Evolutionary conservation across 2,113 vertebrate genomes (phyloP).

Genomic region (Hemicordylus capensis): DNA sequence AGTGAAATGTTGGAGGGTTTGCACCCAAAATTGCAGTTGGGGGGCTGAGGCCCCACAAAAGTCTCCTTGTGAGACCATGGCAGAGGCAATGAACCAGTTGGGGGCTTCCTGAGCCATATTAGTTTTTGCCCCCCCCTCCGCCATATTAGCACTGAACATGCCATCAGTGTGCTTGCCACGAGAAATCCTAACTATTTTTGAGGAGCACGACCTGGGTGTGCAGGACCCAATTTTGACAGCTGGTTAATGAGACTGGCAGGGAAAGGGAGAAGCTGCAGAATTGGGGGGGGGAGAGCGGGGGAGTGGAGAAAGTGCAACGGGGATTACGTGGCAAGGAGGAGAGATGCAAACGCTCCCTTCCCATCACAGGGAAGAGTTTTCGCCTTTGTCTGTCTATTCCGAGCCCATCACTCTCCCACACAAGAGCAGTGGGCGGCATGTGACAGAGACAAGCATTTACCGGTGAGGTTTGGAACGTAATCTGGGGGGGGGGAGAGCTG

Average conservation of each 20-base stretch:
- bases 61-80: too few relatives aligned
- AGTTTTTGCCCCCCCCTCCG: too few relatives aligned
- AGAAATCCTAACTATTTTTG: too few relatives aligned
- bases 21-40: too few relatives aligned
- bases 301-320: not conserved
- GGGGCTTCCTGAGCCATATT: too few relatives aligned
- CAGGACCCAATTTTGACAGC: not conserved
- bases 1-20: too few relatives aligned
- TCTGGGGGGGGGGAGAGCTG: not conserved
- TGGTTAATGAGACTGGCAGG: not conserved
- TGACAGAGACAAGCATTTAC: conserved; percentile 24
- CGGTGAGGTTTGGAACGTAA: not conserved
- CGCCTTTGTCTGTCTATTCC: not conserved
- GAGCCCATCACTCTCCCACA: conserved; percentile 1
- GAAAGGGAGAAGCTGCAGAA: conserved; percentile 22
- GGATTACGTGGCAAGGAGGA: not conserved
- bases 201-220: not conserved
- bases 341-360: not conserved
- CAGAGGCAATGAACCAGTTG: too few relatives aligned
- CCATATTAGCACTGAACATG: too few relatives aligned
- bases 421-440: not conserved
- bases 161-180: too few relatives aligned
- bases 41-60: too few relatives aligned
- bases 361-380: not conserved
- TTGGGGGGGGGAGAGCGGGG: not conserved